A percentile compares a stretch with the other conserved stretches of the same genome.
Evolutionary conservation across 2,113 vertebrate species (phyloP).

Genomic region (Psilopogon haemacephalus): DNA sequence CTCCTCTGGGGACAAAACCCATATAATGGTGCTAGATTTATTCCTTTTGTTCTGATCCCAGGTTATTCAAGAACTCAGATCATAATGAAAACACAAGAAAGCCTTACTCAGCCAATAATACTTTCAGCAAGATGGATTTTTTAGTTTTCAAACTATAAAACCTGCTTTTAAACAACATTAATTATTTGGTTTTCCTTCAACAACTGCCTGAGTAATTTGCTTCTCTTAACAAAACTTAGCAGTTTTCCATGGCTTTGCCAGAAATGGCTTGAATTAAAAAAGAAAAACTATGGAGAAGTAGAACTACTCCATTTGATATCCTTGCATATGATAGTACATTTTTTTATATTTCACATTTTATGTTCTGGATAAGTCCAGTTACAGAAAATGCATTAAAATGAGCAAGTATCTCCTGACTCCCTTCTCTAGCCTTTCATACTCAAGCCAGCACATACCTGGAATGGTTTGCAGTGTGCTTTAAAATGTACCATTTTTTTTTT

Average conservation of each 20-base stretch:
- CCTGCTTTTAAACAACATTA: background rate
- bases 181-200: background rate
- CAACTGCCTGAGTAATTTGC: background rate
- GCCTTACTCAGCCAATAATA: background rate
- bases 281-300: background rate
- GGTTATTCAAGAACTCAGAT: background rate
- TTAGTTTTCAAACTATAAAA: background rate
- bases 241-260: background rate
- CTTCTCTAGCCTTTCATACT: background rate
- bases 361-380: background rate
- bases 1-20: background rate
- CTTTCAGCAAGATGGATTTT: background rate
- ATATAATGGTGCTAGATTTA: background rate
- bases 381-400: background rate
- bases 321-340: background rate
- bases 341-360: background rate
- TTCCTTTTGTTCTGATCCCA: background rate
- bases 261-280: background rate
- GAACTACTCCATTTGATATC: background rate
- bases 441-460: background rate
- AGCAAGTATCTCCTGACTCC: background rate
- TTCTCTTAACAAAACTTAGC: background rate
- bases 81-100: background rate
- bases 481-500: background rate
- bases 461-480: background rate